phyloP scores from a whole-genome alignment of 2,113 vertebrate genomes.

The Struthio camelus region DNA sequence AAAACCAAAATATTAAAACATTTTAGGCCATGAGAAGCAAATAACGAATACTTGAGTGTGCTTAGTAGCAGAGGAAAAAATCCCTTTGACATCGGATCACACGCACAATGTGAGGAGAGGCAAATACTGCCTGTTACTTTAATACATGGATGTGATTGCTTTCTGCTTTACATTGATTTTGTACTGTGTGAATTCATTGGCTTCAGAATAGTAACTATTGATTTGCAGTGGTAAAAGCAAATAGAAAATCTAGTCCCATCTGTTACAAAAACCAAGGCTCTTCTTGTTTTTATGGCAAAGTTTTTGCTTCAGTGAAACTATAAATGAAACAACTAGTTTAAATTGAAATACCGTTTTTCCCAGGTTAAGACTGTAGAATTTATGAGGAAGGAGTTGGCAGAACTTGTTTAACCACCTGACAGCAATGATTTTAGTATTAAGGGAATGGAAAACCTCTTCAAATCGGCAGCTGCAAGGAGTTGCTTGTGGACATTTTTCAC shows the following conservation, averaged over 20 bases:
- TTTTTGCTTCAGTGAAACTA: not conserved
- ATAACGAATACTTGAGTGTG: not conserved
- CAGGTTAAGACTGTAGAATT: not conserved
- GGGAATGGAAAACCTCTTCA: not conserved
- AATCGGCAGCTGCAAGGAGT: not conserved
- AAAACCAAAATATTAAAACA: not conserved
- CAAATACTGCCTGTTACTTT: not conserved
- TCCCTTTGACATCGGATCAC: not conserved
- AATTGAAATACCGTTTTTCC: not conserved
- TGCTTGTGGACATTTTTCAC: not conserved
- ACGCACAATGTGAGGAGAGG: not conserved
- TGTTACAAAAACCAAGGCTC: not conserved
- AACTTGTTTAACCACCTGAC: not conserved
- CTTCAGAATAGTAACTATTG: not conserved
- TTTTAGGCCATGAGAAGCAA: not conserved
- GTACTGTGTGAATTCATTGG: not conserved
- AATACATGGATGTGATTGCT: not conserved
- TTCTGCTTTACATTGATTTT: constrained; percentile 27
- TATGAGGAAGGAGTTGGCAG: not conserved
- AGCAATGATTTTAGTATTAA: not conserved
- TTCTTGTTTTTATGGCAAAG: not conserved
- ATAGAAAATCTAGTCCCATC: not conserved
- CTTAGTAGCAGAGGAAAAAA: not conserved
- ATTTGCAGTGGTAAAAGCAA: not conserved
- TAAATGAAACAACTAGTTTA: not conserved